A percentile compares a stretch with the other conserved stretches of the same genome.
Conservation (phyloP, 2,797 vertebrate species). For the Pogonophryne albipinna region DNA sequence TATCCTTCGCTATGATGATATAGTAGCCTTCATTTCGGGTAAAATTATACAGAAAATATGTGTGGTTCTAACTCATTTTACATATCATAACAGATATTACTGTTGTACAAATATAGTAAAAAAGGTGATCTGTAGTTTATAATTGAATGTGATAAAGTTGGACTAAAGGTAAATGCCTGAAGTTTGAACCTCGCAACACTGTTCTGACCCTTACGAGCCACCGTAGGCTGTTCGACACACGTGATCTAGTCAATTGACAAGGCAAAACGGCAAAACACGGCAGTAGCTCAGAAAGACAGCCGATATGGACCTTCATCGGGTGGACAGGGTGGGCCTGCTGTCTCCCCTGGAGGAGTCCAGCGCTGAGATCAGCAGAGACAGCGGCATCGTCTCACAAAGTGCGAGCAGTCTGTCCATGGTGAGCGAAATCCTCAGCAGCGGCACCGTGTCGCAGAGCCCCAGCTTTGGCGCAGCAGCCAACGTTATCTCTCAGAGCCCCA, state of each 20-base stretch:
- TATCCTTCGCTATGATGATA: no score
- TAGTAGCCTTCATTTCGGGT: no score
- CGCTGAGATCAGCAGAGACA: constrained; percentile 88
- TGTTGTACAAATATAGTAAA: no score
- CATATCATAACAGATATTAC: no score
- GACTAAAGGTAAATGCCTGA: neutral
- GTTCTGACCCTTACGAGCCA: constrained; percentile 51
- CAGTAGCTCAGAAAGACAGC: constrained; percentile 37
- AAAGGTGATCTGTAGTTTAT: no score
- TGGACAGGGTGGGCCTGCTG: constrained; percentile 82
- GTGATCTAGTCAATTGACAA: constrained; percentile 78
- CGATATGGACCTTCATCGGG: constrained; percentile 81
- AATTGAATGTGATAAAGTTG: no score
- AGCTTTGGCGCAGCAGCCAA: constrained; percentile 88
- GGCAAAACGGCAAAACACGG: constrained; percentile 71
- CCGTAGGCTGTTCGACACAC: constrained; percentile 62
- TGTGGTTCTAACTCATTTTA: no score
- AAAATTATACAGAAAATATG: no score
- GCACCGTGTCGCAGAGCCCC: constrained; percentile 92
- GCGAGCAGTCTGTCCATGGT: constrained; percentile 91
- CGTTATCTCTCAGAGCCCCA: constrained; percentile 71
- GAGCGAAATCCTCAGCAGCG: constrained; percentile 86
- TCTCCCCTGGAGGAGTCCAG: constrained; percentile 83
- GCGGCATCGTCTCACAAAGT: constrained; percentile 94
- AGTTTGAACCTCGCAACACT: neutral